Conservation (phyloP, 1,140 invertebrate genomes). For the Leguminivora glycinivorella region DNA sequence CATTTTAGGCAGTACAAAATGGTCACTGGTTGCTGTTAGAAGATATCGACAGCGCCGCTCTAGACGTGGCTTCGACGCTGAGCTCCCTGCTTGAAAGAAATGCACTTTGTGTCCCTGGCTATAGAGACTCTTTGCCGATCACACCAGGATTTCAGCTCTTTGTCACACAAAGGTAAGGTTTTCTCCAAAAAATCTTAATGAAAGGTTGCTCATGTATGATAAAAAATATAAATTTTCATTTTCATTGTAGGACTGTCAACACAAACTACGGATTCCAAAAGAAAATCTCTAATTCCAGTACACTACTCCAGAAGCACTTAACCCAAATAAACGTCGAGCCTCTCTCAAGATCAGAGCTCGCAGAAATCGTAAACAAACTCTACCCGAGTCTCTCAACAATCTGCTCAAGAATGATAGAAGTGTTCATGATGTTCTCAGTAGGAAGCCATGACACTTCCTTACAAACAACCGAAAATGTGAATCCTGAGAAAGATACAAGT, state of each 20-base stretch:
- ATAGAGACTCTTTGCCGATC: slow-evolving; percentile 88
- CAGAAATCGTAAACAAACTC: slow-evolving; percentile 82
- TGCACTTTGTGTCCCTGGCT: slow-evolving; percentile 91
- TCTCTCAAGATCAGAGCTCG: slow-evolving; percentile 86
- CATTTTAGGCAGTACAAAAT: slow-evolving; percentile 86
- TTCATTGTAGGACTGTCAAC: slow-evolving; percentile 80
- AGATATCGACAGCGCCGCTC: slow-evolving; percentile 95
- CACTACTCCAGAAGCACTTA: slow-evolving; percentile 90
- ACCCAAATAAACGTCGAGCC: slow-evolving; percentile 90
- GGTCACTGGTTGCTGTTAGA: slow-evolving; percentile 97
- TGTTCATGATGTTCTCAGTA: slow-evolving; percentile 90
- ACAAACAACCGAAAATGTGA: slow-evolving; percentile 54
- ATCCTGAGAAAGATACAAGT: slow-evolving; percentile 52
- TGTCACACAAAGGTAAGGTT: slow-evolving; percentile 88
- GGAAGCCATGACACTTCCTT: slow-evolving; percentile 81
- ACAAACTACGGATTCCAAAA: slow-evolving; percentile 80
- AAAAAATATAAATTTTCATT: slow-evolving; percentile 32
- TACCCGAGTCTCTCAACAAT: slow-evolving; percentile 89
- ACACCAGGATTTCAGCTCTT: slow-evolving; percentile 94
- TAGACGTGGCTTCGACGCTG: slow-evolving; percentile 95
- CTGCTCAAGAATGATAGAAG: slow-evolving; percentile 88
- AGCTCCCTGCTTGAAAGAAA: slow-evolving; percentile 91
- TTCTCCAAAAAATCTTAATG: neutral
- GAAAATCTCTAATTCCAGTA: slow-evolving; percentile 82
- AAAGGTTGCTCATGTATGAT: neutral